phyloP scores from a whole-genome alignment of 2,888 invertebrate species.

The Campopleginae sp. region DNA sequence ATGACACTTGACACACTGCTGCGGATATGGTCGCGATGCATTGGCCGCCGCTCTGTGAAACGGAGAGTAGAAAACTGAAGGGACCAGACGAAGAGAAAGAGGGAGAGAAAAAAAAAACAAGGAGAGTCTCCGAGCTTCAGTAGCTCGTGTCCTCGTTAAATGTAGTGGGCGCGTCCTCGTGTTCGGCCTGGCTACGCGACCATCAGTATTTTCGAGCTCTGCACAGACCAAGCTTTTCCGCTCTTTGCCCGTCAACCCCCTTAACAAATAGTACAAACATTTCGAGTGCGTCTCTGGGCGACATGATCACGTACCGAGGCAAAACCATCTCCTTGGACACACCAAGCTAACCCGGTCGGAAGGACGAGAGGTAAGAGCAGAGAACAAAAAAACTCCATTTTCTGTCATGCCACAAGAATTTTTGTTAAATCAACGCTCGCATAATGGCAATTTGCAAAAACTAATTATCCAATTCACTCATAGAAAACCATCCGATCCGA shows the following conservation, averaged over 20 bases:
- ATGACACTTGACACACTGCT: constrained; percentile 73
- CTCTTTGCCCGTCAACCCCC: constrained; percentile 54
- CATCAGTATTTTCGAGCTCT: constrained; percentile 63
- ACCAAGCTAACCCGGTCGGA: background rate
- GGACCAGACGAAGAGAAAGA: constrained; percentile 58
- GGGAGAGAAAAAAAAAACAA: constrained; percentile 38
- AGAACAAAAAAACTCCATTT: constrained; percentile 8
- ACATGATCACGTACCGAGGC: constrained; percentile 57
- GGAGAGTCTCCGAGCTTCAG: constrained; percentile 54
- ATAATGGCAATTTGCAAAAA: background rate
- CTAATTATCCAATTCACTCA: background rate
- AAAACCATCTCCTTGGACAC: constrained; percentile 52
- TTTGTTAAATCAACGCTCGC: background rate
- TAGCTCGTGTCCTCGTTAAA: constrained; percentile 76
- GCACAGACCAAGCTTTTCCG: constrained; percentile 30
- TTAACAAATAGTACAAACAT: constrained; percentile 75
- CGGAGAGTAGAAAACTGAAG: constrained; percentile 52
- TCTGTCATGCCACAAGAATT: background rate
- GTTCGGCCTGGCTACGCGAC: constrained; percentile 37
- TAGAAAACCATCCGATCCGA: no score
- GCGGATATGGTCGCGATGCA: constrained; percentile 68
- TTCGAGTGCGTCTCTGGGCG: constrained; percentile 70
- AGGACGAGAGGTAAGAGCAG: constrained; percentile 16
- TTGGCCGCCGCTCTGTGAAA: constrained; percentile 54
- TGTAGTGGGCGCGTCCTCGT: constrained; percentile 68